Conservation (phyloP, 92 coral and sea anemone species). For the Parazoanthus darwini region DNA sequence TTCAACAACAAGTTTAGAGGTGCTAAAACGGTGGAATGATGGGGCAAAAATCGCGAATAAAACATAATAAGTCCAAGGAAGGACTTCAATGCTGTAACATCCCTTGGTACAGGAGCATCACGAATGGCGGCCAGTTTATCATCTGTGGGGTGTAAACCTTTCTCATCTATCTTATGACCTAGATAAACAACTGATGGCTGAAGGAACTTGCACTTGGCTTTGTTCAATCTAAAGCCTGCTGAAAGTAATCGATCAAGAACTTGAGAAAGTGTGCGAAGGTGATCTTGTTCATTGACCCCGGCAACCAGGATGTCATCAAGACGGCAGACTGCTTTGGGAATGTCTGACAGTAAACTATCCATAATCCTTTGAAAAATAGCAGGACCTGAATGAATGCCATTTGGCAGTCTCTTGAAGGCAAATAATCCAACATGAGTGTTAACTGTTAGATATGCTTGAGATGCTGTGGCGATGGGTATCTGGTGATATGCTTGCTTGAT, state of each 20-base stretch:
- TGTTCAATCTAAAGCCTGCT: constrained; percentile 42
- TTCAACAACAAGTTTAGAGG: constrained; percentile 18
- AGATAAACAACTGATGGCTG: constrained; percentile 43
- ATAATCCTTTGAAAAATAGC: constrained; percentile 45
- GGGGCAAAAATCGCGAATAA: constrained; percentile 30
- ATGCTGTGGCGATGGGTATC: constrained; percentile 28
- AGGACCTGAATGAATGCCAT: constrained; percentile 45
- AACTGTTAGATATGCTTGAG: constrained; percentile 35
- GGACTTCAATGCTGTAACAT: constrained; percentile 24
- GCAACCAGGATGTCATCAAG: constrained; percentile 57
- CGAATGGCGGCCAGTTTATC: constrained; percentile 33
- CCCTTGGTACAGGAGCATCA: constrained; percentile 29
- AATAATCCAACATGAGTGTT: constrained; percentile 34
- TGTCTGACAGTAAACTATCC: constrained; percentile 49
- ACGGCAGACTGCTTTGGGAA: constrained; percentile 48
- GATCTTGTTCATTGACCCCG: constrained; percentile 48
- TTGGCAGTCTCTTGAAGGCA: constrained; percentile 42
- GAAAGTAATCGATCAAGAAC: constrained; percentile 43
- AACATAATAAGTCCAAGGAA: constrained; percentile 42
- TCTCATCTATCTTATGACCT: constrained; percentile 37
- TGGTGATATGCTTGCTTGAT: constrained; percentile 39
- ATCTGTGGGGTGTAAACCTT: constrained; percentile 39
- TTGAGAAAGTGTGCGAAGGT: constrained; percentile 52
- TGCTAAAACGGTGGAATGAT: constrained; percentile 24
- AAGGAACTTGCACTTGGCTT: constrained; percentile 50